A percentile compares a stretch with the other conserved stretches of the same genome.
phyloP scores from a whole-genome alignment of 2,113 vertebrate species.

The Festucalex cinctus region DNA sequence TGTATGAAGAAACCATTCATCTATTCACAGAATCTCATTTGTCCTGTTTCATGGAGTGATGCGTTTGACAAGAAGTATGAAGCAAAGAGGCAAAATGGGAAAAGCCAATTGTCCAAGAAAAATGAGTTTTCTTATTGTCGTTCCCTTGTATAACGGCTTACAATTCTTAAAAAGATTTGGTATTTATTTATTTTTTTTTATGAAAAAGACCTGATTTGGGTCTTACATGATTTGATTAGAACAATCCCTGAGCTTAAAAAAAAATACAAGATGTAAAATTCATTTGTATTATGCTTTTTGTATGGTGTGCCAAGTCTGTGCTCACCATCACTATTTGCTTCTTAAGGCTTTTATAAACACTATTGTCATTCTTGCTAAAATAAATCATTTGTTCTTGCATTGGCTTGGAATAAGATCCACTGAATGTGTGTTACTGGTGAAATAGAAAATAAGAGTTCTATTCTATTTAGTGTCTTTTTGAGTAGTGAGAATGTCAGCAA shows the following conservation, averaged over 20 bases:
- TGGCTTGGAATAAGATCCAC: conserved; percentile 31
- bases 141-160: background rate
- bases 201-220: background rate
- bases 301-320: conserved; percentile 14
- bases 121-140: conserved; percentile 42
- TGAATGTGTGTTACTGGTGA: conserved; percentile 19
- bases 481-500: conserved; percentile 38
- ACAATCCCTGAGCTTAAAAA: conserved; percentile 58
- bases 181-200: too few relatives aligned
- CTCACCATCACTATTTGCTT: conserved; percentile 13
- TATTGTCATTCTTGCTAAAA: conserved; percentile 43
- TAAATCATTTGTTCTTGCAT: conserved; percentile 33
- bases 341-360: conserved; percentile 48
- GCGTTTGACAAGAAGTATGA: conserved; percentile 49
- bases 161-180: background rate
- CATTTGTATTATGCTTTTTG: conserved; percentile 46
- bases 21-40: conserved; percentile 64
- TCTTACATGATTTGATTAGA: conserved; percentile 42
- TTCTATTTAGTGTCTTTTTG: conserved; percentile 48
- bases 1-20: conserved; percentile 62
- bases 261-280: conserved; percentile 54
- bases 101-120: conserved; percentile 52
- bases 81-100: conserved; percentile 43
- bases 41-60: conserved; percentile 58
- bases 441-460: conserved; percentile 40